Evolutionary conservation across 2,888 invertebrate genomes (phyloP), one percentile per base, ranked within the genome.

Genomic region (Scelioninae gen. 1): DNA sequence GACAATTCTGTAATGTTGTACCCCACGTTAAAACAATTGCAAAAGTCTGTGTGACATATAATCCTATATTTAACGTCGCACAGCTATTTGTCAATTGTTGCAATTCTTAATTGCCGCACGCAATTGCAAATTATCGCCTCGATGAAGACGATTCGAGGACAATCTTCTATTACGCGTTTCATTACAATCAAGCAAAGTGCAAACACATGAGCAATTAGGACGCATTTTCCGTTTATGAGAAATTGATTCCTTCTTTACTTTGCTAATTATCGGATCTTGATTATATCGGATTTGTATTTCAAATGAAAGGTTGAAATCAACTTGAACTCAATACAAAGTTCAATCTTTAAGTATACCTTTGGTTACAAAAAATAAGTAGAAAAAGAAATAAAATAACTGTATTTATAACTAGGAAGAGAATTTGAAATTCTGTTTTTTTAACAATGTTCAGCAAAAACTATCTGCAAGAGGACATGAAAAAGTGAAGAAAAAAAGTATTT

Each of bases 11-110:
- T 49, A 71, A 71, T 31, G 31, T 47, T 40, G 66, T 66, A 71
- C 79, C 78, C 74, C 82, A 66, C 75, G 75, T 71, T 63, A 53
- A 77, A 77, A 74, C 74, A 82, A 82, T 82, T 78, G 82, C 66
- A 76, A 82, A 78, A 82, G 82, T 62, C 47, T 62, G 49, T 56
- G 68, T 47, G 58, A 56, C 72, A 43, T 49, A 74, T 55, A 71
- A 71, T 74, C 80, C 75, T 80, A 80, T 65, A 80, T 79, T 80
- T 71, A 75, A 79, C 83, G 60, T 66, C 65, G 74, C 82, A 65
- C 15, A 76, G 62, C 76, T 66, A 56, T 76, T 72, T 23, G 77
- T 77, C 75, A 55, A 66, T 76, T 60, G 74, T 38, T 23, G 53
- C 43, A 40, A 60, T 71, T 82, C 78, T 82, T 82, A 82, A 82